Evolutionary conservation across 2,888 invertebrate species (phyloP), one percentile per base, ranked within the genome.

Genomic region (Blomia tropicalis): DNA sequence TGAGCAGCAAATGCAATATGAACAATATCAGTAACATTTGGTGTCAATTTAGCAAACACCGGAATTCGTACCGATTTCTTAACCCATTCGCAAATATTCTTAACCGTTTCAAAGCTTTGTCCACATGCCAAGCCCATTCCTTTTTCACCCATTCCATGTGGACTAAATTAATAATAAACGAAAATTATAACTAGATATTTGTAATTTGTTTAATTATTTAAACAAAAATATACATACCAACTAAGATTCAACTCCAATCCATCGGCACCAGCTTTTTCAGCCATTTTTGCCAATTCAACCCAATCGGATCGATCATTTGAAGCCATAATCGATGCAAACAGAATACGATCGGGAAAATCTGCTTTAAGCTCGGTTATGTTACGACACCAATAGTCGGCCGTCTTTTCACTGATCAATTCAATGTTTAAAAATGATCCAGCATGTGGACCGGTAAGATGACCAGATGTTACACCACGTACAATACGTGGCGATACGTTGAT

Each of bases 101-200:
- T 80, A 1, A 98, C 95, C 64, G 31, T 30, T 43, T 51, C 17
- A 29, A 51, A 51, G 72, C 86, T 87, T 80, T 95, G 93, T 63
- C 96, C 96, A 75, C 96, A 96, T 53, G 96, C 96, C 59, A 98
- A 77, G 0, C 96, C 98, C 96, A 98, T 96, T 43, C 95, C 95
- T 14, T 86, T 82, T 73, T 95, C 95, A 1, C 92, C 93, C 93
- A 98, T 96, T 5, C 96, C 96, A 74, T 98, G 96, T 0, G 96
- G 96, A 73, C 98, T 98, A 0, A 93, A 95, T 43, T 1, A 29
- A 7, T 2, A 11, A 25, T n/a, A 60, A 47, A 47, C 7, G 51
- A 11, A 7, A 47, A 47, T 47, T 27, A 25, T 22, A 27, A 47
- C 51, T 19, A 47, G 14, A 27, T 47, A 47, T 7, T 22, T 14